Percentiles rank a stretch among this genome's conserved stretches.
Evolutionary conservation across 2,113 vertebrate species (phyloP).

Genomic region (Pithys albifrons): DNA sequence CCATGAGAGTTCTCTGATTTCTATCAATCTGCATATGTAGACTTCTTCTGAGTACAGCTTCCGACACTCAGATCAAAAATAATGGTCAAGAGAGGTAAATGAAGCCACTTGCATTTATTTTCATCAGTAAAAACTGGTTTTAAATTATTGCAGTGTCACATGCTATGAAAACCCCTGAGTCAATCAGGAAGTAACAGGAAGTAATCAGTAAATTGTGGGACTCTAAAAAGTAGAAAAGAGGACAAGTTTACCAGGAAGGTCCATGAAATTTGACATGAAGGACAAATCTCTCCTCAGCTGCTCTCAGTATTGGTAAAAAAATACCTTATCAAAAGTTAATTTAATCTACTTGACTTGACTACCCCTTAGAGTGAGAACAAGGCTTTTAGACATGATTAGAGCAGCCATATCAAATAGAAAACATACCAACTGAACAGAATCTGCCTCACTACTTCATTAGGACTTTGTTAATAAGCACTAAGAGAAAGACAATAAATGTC

Average conservation of each 20-base stretch:
- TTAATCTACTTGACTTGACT: not conserved
- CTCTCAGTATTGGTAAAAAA: not conserved
- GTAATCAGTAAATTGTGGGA: not conserved
- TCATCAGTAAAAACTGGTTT: constrained; percentile 38
- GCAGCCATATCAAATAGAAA: not conserved
- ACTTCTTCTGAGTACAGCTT: not conserved
- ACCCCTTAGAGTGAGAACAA: not conserved
- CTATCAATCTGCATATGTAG: not conserved
- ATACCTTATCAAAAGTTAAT: not conserved
- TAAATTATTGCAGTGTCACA: not conserved
- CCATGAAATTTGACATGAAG: not conserved
- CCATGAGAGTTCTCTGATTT: not conserved
- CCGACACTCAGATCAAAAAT: constrained; percentile 6
- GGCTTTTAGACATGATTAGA: not conserved
- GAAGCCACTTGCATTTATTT: constrained; percentile 17
- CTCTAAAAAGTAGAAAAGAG: not conserved
- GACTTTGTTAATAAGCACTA: not conserved
- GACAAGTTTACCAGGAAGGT: not conserved
- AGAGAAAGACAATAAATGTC: not conserved
- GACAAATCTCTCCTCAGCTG: not conserved
- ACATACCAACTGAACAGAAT: not conserved
- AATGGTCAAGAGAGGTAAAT: not conserved
- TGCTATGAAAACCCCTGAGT: not conserved
- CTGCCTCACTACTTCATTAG: not conserved
- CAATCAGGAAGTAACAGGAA: not conserved